These are phyloP conservation scores for Crotalus horridus DNA, from an alignment of 2,113 vertebrate genomes.

Conservation along the genomic window DNA sequence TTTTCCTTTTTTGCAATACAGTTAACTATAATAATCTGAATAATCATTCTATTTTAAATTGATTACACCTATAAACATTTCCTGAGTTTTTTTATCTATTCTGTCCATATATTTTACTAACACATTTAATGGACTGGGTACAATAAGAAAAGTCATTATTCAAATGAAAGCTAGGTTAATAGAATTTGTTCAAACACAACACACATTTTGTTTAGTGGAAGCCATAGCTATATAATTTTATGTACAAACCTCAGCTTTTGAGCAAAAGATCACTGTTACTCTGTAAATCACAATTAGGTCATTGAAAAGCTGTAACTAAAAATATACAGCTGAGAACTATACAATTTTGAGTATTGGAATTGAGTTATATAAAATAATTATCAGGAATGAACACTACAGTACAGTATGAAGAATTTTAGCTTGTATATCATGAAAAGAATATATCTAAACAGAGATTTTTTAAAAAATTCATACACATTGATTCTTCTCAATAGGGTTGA, in stretches of 20 bases:
- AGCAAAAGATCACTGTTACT: neutral
- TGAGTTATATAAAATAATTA: neutral
- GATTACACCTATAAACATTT: slow-evolving; percentile 49
- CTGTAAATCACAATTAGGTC: neutral
- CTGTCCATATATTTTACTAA: slow-evolving; percentile 22
- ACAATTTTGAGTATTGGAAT: neutral
- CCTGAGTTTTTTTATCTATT: slow-evolving; percentile 19
- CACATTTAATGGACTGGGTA: slow-evolving; percentile 35
- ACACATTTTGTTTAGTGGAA: slow-evolving; percentile 8
- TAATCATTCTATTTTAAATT: slow-evolving; percentile 49
- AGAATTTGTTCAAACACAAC: slow-evolving; percentile 10
- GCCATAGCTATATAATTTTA: slow-evolving; percentile 11
- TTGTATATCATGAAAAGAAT: slow-evolving; percentile 4
- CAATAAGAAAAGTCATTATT: slow-evolving; percentile 24
- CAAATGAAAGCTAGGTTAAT: slow-evolving; percentile 31
- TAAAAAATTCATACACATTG: neutral
- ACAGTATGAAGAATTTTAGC: slow-evolving; percentile 15
- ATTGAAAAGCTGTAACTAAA: neutral
- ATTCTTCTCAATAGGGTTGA: neutral
- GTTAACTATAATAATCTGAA: slow-evolving; percentile 40
- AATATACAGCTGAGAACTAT: neutral
- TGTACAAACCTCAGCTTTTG: slow-evolving; percentile 1
- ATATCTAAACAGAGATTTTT: neutral
- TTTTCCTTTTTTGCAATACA: slow-evolving; percentile 36
- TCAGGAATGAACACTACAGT: slow-evolving; percentile 9